Conservation (phyloP, 2,888 invertebrate genomes). For the Mellilla xanthometata region DNA sequence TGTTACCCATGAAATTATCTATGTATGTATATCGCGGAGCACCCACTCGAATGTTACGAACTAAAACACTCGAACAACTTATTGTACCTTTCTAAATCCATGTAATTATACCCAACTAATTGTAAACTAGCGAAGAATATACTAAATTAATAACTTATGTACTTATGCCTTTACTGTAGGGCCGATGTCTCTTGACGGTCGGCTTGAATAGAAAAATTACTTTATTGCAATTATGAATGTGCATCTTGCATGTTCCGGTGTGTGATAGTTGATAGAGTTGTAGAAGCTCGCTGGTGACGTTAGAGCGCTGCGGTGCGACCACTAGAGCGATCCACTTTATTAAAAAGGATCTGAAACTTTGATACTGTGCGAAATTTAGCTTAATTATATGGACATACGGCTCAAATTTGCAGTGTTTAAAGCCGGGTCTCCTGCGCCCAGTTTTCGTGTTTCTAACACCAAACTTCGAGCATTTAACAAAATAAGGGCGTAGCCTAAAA, state of each 20-base stretch:
- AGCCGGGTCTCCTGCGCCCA: no score
- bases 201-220: constrained; percentile 11
- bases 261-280: constrained; percentile 8
- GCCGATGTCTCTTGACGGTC: constrained; percentile 11
- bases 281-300: no score
- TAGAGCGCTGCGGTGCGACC: no score
- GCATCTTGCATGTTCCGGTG: constrained; percentile 37
- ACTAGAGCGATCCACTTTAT: no score
- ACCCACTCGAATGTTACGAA: constrained; percentile 5
- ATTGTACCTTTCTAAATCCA: constrained; percentile 19
- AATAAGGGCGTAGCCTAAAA: no score
- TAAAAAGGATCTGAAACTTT: no score
- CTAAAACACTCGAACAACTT: neutral
- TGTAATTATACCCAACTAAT: constrained; percentile 7
- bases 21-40: constrained; percentile 1
- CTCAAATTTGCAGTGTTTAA: no score
- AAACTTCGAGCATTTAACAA: no score
- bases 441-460: no score
- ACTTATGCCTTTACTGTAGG: constrained; percentile 16
- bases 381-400: no score
- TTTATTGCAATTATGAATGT: constrained; percentile 14
- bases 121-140: constrained; percentile 13
- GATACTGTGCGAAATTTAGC: no score
- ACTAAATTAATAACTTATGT: constrained; percentile 21
- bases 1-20: constrained; percentile 1